Evolutionary conservation across 2,113 vertebrate genomes (phyloP), one percentile per base, ranked within the genome.

Genomic region (Ameiurus melas): DNA sequence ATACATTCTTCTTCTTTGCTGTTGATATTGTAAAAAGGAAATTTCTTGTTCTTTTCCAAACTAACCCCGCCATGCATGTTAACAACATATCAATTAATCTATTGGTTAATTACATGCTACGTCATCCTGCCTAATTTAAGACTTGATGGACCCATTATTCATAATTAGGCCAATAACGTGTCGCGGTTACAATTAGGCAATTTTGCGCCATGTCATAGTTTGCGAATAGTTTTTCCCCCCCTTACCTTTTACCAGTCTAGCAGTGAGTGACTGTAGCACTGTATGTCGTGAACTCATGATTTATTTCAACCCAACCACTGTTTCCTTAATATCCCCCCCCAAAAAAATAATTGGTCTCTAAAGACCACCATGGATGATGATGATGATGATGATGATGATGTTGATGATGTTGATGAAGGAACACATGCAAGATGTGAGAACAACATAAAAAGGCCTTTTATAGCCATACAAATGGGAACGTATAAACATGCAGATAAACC

Each of bases 361-460:
- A 91, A 85, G 93, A 94, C 92, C 83, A 89, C 90, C 92, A 91
- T 88, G 90, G 70, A 47, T 39, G 36, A 10, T 78, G 75, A 53
- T 53, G 75, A 33, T 57, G 78, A 53, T 55, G 47, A 47, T 8
- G 8, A 47, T 2, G 17, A 73, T 22, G 77, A 22, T 58, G 79
- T 30, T 80, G n/a, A 80, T 30, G 51, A 19, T 30, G 43, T n/a
- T 57, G 2, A 82, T 85, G 92, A 78, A 91, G 89, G 90, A 90
- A 89, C 90, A 93, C 95, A 96, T 96, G 95, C 95, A 94, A 89
- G 92, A 93, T 88, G 92, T 90, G 87, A 51, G 91, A 94, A 94
- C 92, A 94, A 94, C 89, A 91, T 89, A 93, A 93, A 80, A 86
- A 82, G 62, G 85, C 86, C 92, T 92, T 87, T 80, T 22, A 86